Evolutionary conservation across 2,113 vertebrate species (phyloP), one percentile per base, ranked within the genome.

Genomic region (Romanogobio albipinnatus): DNA sequence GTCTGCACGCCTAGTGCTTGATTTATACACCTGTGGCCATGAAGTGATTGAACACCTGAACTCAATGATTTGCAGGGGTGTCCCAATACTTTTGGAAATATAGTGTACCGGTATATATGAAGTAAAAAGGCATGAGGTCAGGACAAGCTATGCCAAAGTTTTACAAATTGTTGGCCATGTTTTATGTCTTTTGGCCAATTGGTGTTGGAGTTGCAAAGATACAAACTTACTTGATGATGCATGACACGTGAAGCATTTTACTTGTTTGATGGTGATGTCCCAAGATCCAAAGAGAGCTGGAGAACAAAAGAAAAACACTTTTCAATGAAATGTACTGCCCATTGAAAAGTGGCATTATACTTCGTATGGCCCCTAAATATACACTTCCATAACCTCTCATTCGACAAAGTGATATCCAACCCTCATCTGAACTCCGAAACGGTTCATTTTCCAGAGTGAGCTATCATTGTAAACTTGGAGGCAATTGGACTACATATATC

Each of bases 251-350:
- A 51, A 51, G 15, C 49, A 51, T 51, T 51, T 51, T 4, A 17
- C 64, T 19, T 33, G 15, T 33, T 36, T 66, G 6, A 29, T 64
- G 47, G 11, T 49, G 47, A 22, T 9, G 53, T 56, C 53, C 22
- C 53, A 56, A 24, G 4, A n/a, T n/a, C 22, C 68, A 45, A 24
- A 47, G 22, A 24, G 1, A 45, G 6, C 11, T 47, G 22, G n/a
- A 49, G 7, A 19, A 71, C 66, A 70, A 22, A 70, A 70, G 66
- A 70, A 70, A 70, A 70, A 74, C 43, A 15, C 13, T 74, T 45
- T 71, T 45, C 33, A 43, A 70, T n/a, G 0, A 71, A 71, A 71
- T 71, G 0, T n/a, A 43, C 19, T 24, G 39, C 5, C 70, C 13
- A 47, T 24, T 26, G 43, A 73, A 73, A 73, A 73, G 6, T 13